Conservation (phyloP, 2,797 vertebrate species). For the Hippopotamyrus pictus region DNA sequence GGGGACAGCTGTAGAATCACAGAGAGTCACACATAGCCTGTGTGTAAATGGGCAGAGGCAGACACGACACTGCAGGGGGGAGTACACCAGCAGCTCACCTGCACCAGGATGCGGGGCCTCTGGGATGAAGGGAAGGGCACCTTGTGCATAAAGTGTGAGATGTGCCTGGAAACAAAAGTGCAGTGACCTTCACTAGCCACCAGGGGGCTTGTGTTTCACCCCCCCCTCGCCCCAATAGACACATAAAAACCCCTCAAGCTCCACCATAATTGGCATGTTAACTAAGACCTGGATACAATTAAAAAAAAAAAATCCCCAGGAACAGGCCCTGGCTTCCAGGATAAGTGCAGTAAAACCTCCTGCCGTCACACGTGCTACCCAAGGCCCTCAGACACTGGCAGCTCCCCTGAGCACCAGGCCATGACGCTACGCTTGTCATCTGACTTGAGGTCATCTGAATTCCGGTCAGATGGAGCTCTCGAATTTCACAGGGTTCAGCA, state of each 20-base stretch:
- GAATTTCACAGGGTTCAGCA: neutral
- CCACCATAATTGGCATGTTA: neutral
- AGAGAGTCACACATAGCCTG: neutral
- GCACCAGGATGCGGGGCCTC: constrained; percentile 92
- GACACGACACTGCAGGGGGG: neutral
- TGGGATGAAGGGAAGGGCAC: constrained; percentile 95
- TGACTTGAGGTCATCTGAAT: neutral
- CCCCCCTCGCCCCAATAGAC: neutral
- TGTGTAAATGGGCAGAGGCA: neutral
- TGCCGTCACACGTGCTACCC: neutral
- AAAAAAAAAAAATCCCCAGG: neutral
- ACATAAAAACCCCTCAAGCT: neutral
- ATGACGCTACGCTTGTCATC: neutral
- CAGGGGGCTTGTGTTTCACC: neutral
- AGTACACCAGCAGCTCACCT: constrained; percentile 64
- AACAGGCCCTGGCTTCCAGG: neutral
- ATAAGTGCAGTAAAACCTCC: neutral
- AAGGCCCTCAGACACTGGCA: neutral
- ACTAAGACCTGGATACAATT: neutral
- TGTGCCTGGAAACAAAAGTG: constrained; percentile 69
- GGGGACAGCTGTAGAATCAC: constrained; percentile 77
- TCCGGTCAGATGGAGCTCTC: neutral
- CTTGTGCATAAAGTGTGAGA: constrained; percentile 98
- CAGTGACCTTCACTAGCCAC: neutral
- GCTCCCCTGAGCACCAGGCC: neutral